Evolutionary conservation across 2,797 vertebrate genomes (phyloP), one percentile per base, ranked within the genome.

Genomic region (Chrysocyon brachyurus): DNA sequence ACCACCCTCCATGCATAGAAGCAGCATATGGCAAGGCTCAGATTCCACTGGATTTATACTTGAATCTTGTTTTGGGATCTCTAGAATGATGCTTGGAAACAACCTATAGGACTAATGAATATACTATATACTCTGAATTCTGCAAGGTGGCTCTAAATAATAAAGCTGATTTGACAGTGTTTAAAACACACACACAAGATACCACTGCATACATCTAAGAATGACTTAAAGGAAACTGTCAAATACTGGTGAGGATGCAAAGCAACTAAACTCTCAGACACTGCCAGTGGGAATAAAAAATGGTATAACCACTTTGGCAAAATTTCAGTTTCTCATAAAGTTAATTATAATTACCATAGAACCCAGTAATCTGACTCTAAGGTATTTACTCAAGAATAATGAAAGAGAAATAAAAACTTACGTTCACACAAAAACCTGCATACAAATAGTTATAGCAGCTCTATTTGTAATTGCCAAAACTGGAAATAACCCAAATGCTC

Each of bases 321-420:
- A 81, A n/a, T 68, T 94, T 91, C 77, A 68, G 61, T 24, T 91
- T 94, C 52, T 77, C 91, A 91, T 24, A 46, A 93, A 86, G 72
- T 90, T 90, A 82, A 68, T 46, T 82, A 66, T 1, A 83, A 28
- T 77, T 70, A 77, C 28, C 52, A 54, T 0, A 91, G 88, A 91
- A 87, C 17, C 59, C 57, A 87, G 54, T 59, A 81, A 90, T 57
- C 72, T n/a, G 75, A 82, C 66, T 90, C 46, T 15, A 66, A 9
- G 81, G n/a, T 78, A 85, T 36, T 68, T 81, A 75, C 17, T 14
- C 52, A 95, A 77, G 26, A 78, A 28, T 46, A 85, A 75, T 84
- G 33, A 77, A 96, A 85, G 56, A 96, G 57, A 63, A 81, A 87
- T 75, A n/a, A 82, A 94, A 94, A 94, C 36, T 57, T 81, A 82